Conservation (phyloP, 2,888 invertebrate genomes). For the Baccha elongata region DNA sequence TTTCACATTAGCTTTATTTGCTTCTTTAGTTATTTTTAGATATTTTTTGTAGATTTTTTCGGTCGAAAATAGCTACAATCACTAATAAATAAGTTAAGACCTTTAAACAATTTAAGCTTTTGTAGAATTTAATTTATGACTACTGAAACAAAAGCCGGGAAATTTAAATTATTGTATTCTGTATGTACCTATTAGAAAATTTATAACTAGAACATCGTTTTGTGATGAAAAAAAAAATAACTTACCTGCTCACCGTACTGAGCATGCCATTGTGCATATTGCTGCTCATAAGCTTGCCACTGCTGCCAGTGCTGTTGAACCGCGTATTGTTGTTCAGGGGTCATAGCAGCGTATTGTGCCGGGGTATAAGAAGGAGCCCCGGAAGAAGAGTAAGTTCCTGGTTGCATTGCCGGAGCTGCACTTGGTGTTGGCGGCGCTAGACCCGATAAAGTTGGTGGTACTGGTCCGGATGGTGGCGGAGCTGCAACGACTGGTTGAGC, state of each 20-base stretch:
- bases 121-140: too few relatives aligned
- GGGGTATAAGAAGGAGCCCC: conserved; percentile 76
- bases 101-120: too few relatives aligned
- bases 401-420: conserved; percentile 3
- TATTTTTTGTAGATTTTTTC: too few relatives aligned
- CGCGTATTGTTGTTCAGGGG: conserved; percentile 81
- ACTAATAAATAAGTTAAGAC: too few relatives aligned
- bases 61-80: too few relatives aligned
- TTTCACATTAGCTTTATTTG: too few relatives aligned
- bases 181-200: too few relatives aligned
- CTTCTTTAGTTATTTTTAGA: too few relatives aligned
- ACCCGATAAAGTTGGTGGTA: conserved; percentile 24
- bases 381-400: conserved; percentile 29
- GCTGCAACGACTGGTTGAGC: too few relatives aligned
- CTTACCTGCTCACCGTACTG: conserved; percentile 82
- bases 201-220: too few relatives aligned
- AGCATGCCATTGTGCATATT: conserved; percentile 82
- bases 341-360: conserved; percentile 80
- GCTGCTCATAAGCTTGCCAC: conserved; percentile 82
- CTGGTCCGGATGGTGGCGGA: conserved; percentile 9
- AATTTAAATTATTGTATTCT: too few relatives aligned
- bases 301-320: conserved; percentile 82
- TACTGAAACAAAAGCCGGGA: too few relatives aligned
- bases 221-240: not conserved
- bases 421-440: conserved; percentile 17